phyloP scores from a whole-genome alignment of 2,113 vertebrate species.

The Phodopus roborovskii region DNA sequence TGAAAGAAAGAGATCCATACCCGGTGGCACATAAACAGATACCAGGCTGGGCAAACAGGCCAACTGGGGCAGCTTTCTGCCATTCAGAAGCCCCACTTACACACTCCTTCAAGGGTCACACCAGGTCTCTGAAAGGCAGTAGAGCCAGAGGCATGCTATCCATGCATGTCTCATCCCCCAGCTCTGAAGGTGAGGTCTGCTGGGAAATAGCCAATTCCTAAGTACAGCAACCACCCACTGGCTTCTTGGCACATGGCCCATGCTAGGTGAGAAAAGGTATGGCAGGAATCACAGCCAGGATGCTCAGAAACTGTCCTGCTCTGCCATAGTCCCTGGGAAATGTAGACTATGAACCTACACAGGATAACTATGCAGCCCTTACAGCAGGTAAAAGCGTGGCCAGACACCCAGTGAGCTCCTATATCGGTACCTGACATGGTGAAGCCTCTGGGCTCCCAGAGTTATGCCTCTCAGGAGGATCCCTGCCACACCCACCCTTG shows the following conservation, averaged over 20 bases:
- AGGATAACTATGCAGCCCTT: background rate
- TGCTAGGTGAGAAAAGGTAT: background rate
- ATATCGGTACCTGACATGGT: background rate
- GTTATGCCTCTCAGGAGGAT: background rate
- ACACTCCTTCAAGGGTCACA: background rate
- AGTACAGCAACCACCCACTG: background rate
- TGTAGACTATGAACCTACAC: background rate
- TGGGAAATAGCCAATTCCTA: background rate
- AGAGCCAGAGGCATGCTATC: no score
- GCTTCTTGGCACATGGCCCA: background rate
- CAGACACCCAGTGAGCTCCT: background rate
- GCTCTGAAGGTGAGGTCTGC: background rate
- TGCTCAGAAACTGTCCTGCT: background rate
- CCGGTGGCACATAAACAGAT: background rate
- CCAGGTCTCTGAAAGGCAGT: background rate
- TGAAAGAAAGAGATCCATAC: background rate
- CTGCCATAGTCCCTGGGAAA: background rate
- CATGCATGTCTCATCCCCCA: background rate
- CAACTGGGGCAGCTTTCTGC: background rate
- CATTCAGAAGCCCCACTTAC: background rate
- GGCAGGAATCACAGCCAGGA: background rate
- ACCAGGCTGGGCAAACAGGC: background rate
- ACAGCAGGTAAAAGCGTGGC: background rate
- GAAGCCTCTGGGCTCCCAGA: fast-evolving
- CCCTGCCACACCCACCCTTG: background rate